A percentile compares a stretch with the other conserved stretches of the same genome.
Conservation (phyloP, 2,888 invertebrate genomes). For the Caenorhabditis zanzibari region DNA sequence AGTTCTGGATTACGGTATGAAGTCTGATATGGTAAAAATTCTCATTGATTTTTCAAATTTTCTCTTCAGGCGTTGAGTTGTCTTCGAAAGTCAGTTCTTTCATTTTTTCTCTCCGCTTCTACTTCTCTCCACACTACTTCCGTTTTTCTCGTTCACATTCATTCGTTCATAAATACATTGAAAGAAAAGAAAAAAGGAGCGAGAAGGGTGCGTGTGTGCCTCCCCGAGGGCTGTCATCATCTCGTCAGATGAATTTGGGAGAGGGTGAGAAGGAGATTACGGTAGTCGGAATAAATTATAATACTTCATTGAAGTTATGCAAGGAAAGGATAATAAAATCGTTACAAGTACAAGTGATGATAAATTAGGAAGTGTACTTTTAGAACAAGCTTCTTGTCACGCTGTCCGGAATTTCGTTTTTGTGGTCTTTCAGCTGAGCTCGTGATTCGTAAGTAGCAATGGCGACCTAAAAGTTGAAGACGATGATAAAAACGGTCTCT, state of each 20-base stretch:
- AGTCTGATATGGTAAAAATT: too few species aligned
- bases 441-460: constrained; percentile 83
- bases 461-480: constrained; percentile 71
- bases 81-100: not conserved
- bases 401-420: constrained; percentile 78
- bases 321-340: not conserved
- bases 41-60: not conserved
- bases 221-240: constrained; percentile 6
- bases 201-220: not conserved
- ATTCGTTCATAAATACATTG: constrained; percentile 19
- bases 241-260: not conserved
- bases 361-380: not conserved
- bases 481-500: not conserved
- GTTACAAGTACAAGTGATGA: constrained; percentile 8
- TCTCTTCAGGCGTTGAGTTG: not conserved
- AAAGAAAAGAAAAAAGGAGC: not conserved
- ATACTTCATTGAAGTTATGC: constrained; percentile 7
- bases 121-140: not conserved
- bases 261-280: not conserved
- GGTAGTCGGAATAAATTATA: constrained; percentile 21
- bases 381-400: constrained; percentile 55
- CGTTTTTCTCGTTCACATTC: not conserved
- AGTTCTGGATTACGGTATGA: too few species aligned
- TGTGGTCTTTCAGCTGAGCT: constrained; percentile 82
- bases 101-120: constrained; percentile 3